phyloP scores from a whole-genome alignment of 2,888 invertebrate genomes.

The Eristalinus aeneus region DNA sequence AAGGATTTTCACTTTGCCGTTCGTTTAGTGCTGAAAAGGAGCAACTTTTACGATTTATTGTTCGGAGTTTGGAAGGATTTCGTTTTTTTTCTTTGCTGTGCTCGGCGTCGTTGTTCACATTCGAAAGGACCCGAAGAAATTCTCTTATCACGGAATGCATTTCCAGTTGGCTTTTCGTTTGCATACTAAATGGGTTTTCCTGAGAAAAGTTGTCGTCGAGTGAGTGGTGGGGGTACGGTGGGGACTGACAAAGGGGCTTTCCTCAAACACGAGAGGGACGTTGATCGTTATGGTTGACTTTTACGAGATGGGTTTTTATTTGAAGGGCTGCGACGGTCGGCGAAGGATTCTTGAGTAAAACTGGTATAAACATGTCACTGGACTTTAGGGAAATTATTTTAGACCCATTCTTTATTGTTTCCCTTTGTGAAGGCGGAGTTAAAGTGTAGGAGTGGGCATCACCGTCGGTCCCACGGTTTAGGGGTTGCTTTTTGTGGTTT shows the following conservation, averaged over 20 bases:
- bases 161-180: conserved; percentile 49
- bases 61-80: conserved; percentile 52
- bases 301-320: conserved; percentile 3
- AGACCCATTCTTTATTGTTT: neutral
- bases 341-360: neutral
- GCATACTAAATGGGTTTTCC: conserved; percentile 49
- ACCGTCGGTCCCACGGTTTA: neutral
- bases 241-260: neutral
- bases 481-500: neutral
- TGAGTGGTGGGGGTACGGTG: neutral
- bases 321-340: neutral
- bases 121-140: conserved; percentile 8
- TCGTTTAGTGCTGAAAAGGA: conserved; percentile 53
- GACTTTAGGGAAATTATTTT: neutral
- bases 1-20: conserved; percentile 14
- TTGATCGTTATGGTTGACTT: neutral
- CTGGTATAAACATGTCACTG: neutral
- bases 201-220: neutral
- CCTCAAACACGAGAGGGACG: neutral
- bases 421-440: neutral
- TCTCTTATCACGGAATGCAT: conserved; percentile 56
- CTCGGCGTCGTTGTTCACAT: neutral
- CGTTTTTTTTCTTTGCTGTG: conserved; percentile 17
- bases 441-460: neutral
- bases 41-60: conserved; percentile 65